Base-by-base conservation (phyloP, 2,888 invertebrate species). In the Thecocarcelia acutangulata region DNA sequence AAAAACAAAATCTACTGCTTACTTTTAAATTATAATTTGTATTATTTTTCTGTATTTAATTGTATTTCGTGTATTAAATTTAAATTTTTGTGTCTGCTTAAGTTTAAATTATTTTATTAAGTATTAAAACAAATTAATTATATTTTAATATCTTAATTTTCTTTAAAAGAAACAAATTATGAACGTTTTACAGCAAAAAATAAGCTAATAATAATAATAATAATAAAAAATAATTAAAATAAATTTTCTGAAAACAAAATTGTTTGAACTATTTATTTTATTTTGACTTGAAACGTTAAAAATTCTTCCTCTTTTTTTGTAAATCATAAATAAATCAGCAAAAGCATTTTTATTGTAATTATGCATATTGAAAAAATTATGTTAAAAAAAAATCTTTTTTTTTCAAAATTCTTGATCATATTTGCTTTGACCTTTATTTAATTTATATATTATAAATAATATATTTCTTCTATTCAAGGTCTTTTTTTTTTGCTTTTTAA, bases 111-210 rank as follows among this genome's bases (percentile, higher is more conserved):
- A 44, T 68, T 79, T 75, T 75, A 59, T 64, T 54, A 69, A 69
- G 56, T 80, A 69, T 69, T 80, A 75, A 46, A 52, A 19, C 8
- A 21, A 44, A 33, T 37, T 46, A 46, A 5, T 61, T 69, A 63
- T 50, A 28, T 37, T 64, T 68, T 54, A 33, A 56, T 61, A 61
- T 54, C 54, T 50, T 48, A 64, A 64, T 66, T 70, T 69, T 76
- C 70, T 64, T 70, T 72, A 33, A 33, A 33, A 33, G 33, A 33
- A 33, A 69, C 69, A 48, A 73, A 52, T 69, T 42, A 50, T 54
- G 61, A 64, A 75, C 37, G 40, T 77, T 81, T 72, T 54, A 54
- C 54, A 68, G 40, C 52, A 48, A 73, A 77, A 58, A 68, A 77
- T 56, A 63, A 70, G 56, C 21, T 70, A 59, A 15, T 44, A 46